A percentile compares a stretch with the other conserved stretches of the same genome.
phyloP scores from a whole-genome alignment of 1,140 invertebrate species.

The Metaphire vulgaris region DNA sequence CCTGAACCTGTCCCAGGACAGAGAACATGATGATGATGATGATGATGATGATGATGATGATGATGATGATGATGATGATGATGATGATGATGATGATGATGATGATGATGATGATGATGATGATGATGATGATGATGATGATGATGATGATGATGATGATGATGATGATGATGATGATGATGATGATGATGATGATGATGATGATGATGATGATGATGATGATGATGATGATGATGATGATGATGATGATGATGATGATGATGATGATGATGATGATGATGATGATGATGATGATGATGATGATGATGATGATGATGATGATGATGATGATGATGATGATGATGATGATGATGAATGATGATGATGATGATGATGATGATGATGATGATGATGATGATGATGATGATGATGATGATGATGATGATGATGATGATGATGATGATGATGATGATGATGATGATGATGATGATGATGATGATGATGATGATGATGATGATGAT shows the following conservation, averaged over 20 bases:
- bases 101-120: constrained; percentile 2
- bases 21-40: not conserved
- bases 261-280: constrained; percentile 3
- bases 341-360: not conserved
- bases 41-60: constrained; percentile 1
- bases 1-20: no score
- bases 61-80: not conserved
- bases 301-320: not conserved
- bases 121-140: not conserved
- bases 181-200: constrained; percentile 2
- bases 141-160: not conserved
- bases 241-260: constrained; percentile 2
- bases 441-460: constrained; percentile 2
- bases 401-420: constrained; percentile 2
- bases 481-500: constrained; percentile 3
- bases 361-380: constrained; percentile 3
- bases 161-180: not conserved
- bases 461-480: constrained; percentile 2
- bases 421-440: constrained; percentile 1
- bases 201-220: constrained; percentile 1
- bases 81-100: constrained; percentile 3
- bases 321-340: constrained; percentile 3
- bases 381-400: constrained; percentile 1
- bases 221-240: not conserved
- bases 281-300: constrained; percentile 2